Conservation (phyloP, 2,113 vertebrate species). For the Heptranchias perlo region DNA sequence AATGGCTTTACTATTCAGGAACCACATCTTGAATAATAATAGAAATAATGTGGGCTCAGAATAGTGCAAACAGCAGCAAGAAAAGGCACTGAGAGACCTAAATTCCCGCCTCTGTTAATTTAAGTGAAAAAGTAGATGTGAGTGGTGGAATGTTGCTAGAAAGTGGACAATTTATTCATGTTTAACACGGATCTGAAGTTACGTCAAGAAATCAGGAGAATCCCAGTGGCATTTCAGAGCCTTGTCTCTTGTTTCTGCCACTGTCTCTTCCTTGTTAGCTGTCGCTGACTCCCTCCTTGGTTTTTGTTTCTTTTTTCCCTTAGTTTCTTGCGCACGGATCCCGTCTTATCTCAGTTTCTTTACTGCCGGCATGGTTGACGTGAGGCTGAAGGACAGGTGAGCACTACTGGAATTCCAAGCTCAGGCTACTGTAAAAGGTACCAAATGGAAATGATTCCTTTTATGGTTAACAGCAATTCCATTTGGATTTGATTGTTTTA, state of each 20-base stretch:
- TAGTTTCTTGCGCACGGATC: neutral
- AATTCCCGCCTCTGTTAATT: neutral
- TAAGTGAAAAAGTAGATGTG: neutral
- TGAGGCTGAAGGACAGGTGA: neutral
- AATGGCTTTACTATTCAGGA: slow-evolving; percentile 72
- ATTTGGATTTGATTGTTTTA: neutral
- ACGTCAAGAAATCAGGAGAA: neutral
- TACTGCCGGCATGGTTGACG: neutral
- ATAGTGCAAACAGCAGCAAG: slow-evolving; percentile 47
- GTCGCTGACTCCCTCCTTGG: neutral
- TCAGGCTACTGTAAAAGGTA: neutral
- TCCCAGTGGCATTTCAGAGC: neutral
- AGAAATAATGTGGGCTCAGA: slow-evolving; percentile 59
- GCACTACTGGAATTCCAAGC: neutral
- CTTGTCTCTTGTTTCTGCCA: neutral
- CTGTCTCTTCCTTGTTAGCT: neutral
- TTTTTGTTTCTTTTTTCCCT: neutral
- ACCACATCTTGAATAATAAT: slow-evolving; percentile 75
- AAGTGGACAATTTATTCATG: neutral
- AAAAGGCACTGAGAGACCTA: neutral
- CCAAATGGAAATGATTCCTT: neutral
- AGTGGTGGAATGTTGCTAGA: neutral
- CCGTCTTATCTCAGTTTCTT: neutral
- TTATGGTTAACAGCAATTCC: neutral
- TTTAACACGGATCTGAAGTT: neutral